Evolutionary conservation across 1,140 invertebrate species (phyloP).

Genomic region (Hestina assimilis): DNA sequence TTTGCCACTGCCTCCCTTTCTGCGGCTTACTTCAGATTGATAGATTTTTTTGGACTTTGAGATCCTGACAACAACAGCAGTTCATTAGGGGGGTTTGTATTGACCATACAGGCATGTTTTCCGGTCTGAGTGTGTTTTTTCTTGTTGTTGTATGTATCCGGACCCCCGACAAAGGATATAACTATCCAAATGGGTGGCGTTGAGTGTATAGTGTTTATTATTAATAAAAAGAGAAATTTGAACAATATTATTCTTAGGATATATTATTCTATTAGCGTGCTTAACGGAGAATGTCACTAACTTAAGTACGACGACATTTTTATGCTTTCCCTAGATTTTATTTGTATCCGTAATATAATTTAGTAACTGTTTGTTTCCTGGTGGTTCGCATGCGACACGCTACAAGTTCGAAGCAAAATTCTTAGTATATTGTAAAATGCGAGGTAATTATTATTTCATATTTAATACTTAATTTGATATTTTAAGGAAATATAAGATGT

Average conservation of each 20-base stretch:
- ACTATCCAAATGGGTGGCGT: too few relatives aligned
- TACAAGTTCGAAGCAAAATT: conserved; percentile 24
- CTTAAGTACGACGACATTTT: conserved; percentile 29
- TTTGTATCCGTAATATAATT: conserved; percentile 34
- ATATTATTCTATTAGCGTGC: conserved; percentile 15
- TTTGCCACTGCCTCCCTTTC: too few relatives aligned
- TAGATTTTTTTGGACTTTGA: too few relatives aligned
- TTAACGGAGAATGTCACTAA: conserved; percentile 12
- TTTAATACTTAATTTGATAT: conserved; percentile 21
- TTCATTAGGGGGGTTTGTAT: too few relatives aligned
- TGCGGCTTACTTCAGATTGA: too few relatives aligned
- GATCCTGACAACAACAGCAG: too few relatives aligned
- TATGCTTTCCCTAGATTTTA: conserved; percentile 32
- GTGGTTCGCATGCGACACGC: conserved; percentile 40
- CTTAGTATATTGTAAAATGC: conserved; percentile 28
- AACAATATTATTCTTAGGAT: not conserved
- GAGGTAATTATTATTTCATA: conserved; percentile 29
- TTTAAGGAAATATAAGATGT: not conserved
- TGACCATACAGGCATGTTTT: too few relatives aligned
- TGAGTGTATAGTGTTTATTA: too few relatives aligned
- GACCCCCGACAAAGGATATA: too few relatives aligned
- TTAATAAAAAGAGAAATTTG: too few relatives aligned
- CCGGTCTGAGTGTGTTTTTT: too few relatives aligned
- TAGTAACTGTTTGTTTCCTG: conserved; percentile 27
- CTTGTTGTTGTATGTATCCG: too few relatives aligned